phyloP scores from a whole-genome alignment of 2,888 invertebrate genomes.

The Perizoma flavofasciatum region DNA sequence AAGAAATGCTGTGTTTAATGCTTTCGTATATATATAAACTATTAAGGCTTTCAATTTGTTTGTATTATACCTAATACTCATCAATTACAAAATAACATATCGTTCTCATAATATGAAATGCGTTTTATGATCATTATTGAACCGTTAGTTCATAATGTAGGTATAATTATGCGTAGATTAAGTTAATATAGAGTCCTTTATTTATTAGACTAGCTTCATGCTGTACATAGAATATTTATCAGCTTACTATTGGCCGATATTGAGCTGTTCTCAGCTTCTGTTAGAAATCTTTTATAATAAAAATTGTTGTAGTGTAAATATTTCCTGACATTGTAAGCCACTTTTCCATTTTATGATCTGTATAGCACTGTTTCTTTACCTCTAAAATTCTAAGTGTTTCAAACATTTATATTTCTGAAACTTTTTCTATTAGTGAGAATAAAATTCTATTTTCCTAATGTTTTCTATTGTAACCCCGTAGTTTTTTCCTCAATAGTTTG shows the following conservation, averaged over 20 bases:
- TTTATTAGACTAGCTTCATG: conserved; percentile 44
- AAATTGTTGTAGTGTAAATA: conserved; percentile 62
- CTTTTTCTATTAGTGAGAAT: conserved; percentile 68
- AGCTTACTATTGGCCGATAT: conserved; percentile 47
- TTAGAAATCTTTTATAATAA: conserved; percentile 40
- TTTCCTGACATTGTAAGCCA: conserved; percentile 63
- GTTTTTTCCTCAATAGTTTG: conserved; percentile 73
- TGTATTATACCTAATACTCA: conserved; percentile 60
- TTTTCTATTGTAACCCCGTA: conserved; percentile 67
- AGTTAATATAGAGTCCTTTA: conserved; percentile 51
- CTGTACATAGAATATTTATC: conserved; percentile 43
- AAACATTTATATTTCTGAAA: conserved; percentile 61
- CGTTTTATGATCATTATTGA: conserved; percentile 69
- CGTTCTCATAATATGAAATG: conserved; percentile 63
- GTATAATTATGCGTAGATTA: conserved; percentile 48
- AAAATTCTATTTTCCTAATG: conserved; percentile 79
- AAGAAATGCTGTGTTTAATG: conserved; percentile 74
- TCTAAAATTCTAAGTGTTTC: conserved; percentile 26
- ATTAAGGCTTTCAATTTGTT: conserved; percentile 54
- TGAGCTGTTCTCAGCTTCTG: conserved; percentile 48
- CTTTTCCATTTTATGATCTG: conserved; percentile 51
- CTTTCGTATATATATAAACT: conserved; percentile 54
- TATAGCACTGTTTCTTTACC: conserved; percentile 34
- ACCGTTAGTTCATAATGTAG: conserved; percentile 52
- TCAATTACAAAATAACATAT: conserved; percentile 76